A percentile compares a stretch with the other conserved stretches of the same genome.
Evolutionary conservation across 2,113 vertebrate species (phyloP).

Genomic region (Chiloscyllium plagiosum): DNA sequence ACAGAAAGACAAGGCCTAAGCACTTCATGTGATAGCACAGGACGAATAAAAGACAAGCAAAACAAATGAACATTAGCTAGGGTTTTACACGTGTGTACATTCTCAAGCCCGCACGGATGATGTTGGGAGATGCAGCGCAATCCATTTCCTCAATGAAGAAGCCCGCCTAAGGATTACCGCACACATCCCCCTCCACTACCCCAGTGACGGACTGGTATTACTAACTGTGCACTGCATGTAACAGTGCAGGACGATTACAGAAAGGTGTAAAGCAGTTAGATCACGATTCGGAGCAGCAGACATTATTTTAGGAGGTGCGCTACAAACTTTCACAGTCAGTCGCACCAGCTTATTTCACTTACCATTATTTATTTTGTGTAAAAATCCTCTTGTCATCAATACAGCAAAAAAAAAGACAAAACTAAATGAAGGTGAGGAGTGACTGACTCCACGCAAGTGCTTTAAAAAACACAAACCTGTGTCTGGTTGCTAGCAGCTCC

Average conservation of each 20-base stretch:
- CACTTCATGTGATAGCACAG: background rate
- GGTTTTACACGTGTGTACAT: background rate
- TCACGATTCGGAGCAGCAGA: background rate
- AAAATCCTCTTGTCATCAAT: background rate
- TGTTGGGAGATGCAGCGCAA: background rate
- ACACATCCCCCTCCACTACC: background rate
- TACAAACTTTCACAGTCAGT: background rate
- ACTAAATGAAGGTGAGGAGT: background rate
- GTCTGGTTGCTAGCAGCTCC: background rate
- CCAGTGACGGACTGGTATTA: slow-evolving; percentile 27
- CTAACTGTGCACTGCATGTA: background rate
- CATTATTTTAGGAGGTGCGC: background rate
- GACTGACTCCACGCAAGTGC: background rate
- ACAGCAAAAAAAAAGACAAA: background rate
- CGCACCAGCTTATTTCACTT: background rate
- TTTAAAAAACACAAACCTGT: background rate
- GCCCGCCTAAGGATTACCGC: background rate
- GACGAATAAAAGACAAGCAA: background rate
- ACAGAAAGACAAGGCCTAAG: background rate
- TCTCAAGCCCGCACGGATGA: background rate
- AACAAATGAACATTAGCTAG: background rate
- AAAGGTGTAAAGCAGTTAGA: background rate
- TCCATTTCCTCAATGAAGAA: slow-evolving; percentile 29
- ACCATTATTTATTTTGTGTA: background rate
- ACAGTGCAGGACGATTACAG: background rate